Percentiles rank a stretch among this genome's conserved stretches.
Conservation (phyloP, 2,888 invertebrate species). For the Brenthis ino region DNA sequence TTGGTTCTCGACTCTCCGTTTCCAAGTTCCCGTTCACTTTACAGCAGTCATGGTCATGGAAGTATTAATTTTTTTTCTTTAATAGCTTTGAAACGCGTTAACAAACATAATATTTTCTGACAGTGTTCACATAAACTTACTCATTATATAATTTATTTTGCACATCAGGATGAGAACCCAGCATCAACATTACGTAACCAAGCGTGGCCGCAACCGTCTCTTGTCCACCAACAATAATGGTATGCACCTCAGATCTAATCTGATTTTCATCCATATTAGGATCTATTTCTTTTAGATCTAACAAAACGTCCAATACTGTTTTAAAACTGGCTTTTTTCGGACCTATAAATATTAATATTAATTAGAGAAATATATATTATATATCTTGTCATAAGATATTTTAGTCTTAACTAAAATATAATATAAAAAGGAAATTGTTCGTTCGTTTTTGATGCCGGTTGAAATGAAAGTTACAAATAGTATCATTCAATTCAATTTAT, state of each 20-base stretch:
- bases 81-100: too few species aligned
- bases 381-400: too few species aligned
- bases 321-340: neutral
- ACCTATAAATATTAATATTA: neutral
- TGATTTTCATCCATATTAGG: slow-evolving; percentile 19
- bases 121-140: slow-evolving; percentile 1
- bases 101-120: too few species aligned
- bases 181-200: slow-evolving; percentile 9
- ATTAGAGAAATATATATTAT: too few species aligned
- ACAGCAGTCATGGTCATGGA: too few species aligned
- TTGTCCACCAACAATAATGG: slow-evolving; percentile 21
- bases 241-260: slow-evolving; percentile 20
- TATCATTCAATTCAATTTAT: too few species aligned
- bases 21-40: too few species aligned
- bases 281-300: slow-evolving; percentile 21
- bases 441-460: too few species aligned
- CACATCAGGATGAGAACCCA: neutral
- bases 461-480: too few species aligned
- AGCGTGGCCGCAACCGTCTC: slow-evolving; percentile 22
- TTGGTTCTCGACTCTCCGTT: too few species aligned
- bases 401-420: too few species aligned
- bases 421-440: too few species aligned
- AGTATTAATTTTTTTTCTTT: neutral
- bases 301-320: slow-evolving; percentile 10
- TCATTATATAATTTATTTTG: slow-evolving; percentile 7